Base-by-base conservation (phyloP, 92 coral and sea anemone species). In the Galaxea fascicularis region DNA sequence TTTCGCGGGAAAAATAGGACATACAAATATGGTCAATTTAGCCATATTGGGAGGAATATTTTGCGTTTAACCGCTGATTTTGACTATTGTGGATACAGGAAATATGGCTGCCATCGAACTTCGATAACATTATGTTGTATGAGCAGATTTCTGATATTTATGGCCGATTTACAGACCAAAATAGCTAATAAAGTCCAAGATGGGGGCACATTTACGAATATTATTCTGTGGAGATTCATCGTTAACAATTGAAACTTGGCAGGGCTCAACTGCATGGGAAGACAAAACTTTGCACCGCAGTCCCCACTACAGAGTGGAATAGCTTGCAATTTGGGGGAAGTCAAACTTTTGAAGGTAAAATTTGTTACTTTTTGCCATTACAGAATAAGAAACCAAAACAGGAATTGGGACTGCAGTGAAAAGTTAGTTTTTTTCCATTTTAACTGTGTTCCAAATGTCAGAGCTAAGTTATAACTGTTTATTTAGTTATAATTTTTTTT, bases 1-100 rank as follows among this genome's bases (percentile, higher is more conserved):
- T 76, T 76, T 76, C 18, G 53, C 39, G 52, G 77, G 77, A 72
- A 45, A 72, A 72, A 72, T 72, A 47, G 60, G 41, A 45, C 29
- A 12, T 10, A 18, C 7, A 49, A 72, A 45, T 35, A 72, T n/a
- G 77, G 77, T 47, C 28, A 72, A 72, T 0, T 10, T 6, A 8
- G 30, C 77, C 59, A 25, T 45, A 45, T 18, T 45, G 45, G 57
- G 60, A 25, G 1, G 14, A 72, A 46, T 20, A 22, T 58, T 30
- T 35, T 57, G 53, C 11, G 52, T 10, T 57, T 76, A 10, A 58
- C 67, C 69, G 53, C 81, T 76, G 81, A 1, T 30, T 15, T 56
- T 56, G 57, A 25, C 27, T 11, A 59, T 51, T 54, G 81, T 76
- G 20, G 81, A 54, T 24, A 28, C 49, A 58, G 41, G 49, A 57